Base-by-base conservation (phyloP, 1,140 invertebrate genomes). In the Latrodectus geometricus region DNA sequence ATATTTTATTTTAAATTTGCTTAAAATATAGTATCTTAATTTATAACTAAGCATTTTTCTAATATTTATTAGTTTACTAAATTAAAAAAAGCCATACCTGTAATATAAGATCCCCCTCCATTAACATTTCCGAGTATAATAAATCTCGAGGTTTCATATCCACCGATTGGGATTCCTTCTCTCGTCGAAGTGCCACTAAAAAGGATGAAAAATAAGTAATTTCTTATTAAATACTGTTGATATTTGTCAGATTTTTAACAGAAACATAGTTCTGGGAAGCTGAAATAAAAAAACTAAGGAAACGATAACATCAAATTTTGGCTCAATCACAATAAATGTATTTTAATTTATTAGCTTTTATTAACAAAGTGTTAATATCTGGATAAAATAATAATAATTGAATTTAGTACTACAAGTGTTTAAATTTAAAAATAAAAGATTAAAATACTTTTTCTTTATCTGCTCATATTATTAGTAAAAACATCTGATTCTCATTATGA, bases 41-140 rank as follows among this genome's bases (percentile, higher is more conserved):
- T 5, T 3, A 35, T 1, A 35, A 35, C 35, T 35, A 35, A 35
- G 35, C 5, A 35, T 35, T 35, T n/a, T 35, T 35, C 35, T 35
- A 35, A 35, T 35, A 1, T 35, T 35, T 35, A 35, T 3, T 35
- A 35, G 1, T 35, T 35, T 35, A 35, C 35, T 5, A 35, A 61
- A 61, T 11, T 14, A 2, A 8, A n/a, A 69, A 49, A 68, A 2
- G 20, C 48, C 76, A 72, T 92, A 97, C 96, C 95, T 98, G 96
- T 89, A 98, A 93, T 93, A 97, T 97, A 94, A 97, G 96, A 93
- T 98, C 96, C 85, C 96, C 96, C 91, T 97, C 96, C 87, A 97
- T 93, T 91, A 97, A 94, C 89, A 95, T 94, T 91, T 97, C 96
- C 89, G 97, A 96, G 91, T 96, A 97, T 68, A 96, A 94, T 70